A percentile compares a stretch with the other conserved stretches of the same genome.
phyloP scores from a whole-genome alignment of 2,797 vertebrate species.

The Poecilia velifera region DNA sequence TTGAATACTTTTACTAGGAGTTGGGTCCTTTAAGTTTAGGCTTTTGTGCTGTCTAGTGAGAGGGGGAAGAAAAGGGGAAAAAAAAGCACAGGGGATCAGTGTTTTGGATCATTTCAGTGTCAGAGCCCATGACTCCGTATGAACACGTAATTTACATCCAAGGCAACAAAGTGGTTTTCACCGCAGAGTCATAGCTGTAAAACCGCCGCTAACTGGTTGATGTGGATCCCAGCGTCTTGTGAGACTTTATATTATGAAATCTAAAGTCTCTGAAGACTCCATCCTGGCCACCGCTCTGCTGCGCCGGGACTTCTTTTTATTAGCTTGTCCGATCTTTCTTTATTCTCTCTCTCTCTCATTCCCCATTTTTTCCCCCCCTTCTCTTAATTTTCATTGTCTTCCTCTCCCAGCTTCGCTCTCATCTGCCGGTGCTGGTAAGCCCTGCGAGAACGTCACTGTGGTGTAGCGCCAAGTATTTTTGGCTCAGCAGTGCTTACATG shows the following conservation, averaged over 20 bases:
- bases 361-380: neutral
- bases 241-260: slow-evolving; percentile 55
- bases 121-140: slow-evolving; percentile 65
- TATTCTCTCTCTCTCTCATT: neutral
- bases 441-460: slow-evolving; percentile 68
- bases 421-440: slow-evolving; percentile 58
- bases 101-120: slow-evolving; percentile 62
- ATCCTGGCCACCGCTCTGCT: slow-evolving; percentile 59
- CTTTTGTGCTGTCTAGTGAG: slow-evolving; percentile 47
- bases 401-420: slow-evolving; percentile 37
- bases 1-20: neutral
- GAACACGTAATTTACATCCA: slow-evolving; percentile 78
- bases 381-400: slow-evolving; percentile 59
- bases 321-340: slow-evolving; percentile 46
- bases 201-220: slow-evolving; percentile 77
- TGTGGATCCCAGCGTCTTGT: slow-evolving; percentile 74
- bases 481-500: slow-evolving; percentile 74
- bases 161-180: slow-evolving; percentile 79
- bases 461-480: slow-evolving; percentile 78
- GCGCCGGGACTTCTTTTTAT: slow-evolving; percentile 51
- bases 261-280: slow-evolving; percentile 59
- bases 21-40: slow-evolving; percentile 29
- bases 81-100: slow-evolving; percentile 43
- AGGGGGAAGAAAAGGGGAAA: neutral
- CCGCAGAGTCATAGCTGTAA: slow-evolving; percentile 79